Evolutionary conservation across 2,797 vertebrate species (phyloP), one percentile per base, ranked within the genome.

Genomic region (Falco berigora): DNA sequence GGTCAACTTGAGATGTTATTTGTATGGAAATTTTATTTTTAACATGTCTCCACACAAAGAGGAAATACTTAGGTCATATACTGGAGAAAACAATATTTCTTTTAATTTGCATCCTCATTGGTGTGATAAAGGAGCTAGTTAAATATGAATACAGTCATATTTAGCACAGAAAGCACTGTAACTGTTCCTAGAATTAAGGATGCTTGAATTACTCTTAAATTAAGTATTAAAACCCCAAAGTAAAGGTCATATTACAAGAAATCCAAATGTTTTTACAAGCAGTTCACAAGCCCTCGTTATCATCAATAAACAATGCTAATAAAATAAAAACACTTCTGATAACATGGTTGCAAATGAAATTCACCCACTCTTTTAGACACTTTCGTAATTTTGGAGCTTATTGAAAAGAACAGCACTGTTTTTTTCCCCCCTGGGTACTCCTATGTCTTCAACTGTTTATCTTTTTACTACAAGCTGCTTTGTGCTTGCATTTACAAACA

Each of bases 61-160:
- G 82, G 92, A 96, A 92, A 92, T 68, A 30, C 55, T 69, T 34
- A 73, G 90, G 64, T 94, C 88, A 88, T 53, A 76, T 95, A 92
- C 76, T 75, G 40, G 62, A 84, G 92, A 84, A 91, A 95, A 6
- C 14, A 76, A 18, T 38, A 80, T 91, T 94, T 83, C 46, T 88
- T 90, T 67, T 64, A 44, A 81, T 64, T 91, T 81, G 12, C 75
- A 75, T 67, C 16, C 82, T 92, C 83, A 66, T 24, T 90, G 79
- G 55, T 88, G 59, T 76, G 52, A 90, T 86, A 91, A 94, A 96
- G 36, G 69, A 72, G 13, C 36, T 66, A 78, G 71, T 84, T 88
- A 84, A 92, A 91, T 68, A 72, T 78, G 16, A 84, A 92, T 75
- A 68, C 40, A 92, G 58, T 90, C 19, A 86, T 66, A 44, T 90